phyloP scores from a whole-genome alignment of 2,113 vertebrate species.

The Scopus umbretta region DNA sequence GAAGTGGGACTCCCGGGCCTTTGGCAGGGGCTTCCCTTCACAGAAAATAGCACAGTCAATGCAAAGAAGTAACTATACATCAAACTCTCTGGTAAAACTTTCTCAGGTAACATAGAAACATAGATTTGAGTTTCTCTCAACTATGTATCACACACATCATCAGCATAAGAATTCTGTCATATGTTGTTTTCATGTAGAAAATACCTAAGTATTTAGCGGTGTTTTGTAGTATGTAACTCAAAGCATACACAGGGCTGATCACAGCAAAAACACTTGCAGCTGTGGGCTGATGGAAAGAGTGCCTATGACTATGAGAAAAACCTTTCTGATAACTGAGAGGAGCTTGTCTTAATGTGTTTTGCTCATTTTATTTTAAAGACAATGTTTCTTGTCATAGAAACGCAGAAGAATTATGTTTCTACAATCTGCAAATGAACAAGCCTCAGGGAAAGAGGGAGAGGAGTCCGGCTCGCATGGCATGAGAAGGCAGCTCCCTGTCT shows the following conservation, averaged over 20 bases:
- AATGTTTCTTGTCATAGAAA: not conserved
- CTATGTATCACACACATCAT: not conserved
- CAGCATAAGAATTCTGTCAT: not conserved
- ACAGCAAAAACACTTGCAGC: not conserved
- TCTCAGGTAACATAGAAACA: not conserved
- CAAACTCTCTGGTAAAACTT: not conserved
- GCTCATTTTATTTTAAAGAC: not conserved
- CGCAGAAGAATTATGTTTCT: not conserved
- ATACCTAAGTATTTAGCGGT: not conserved
- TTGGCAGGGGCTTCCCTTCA: not conserved
- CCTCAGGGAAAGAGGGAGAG: not conserved
- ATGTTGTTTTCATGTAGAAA: not conserved
- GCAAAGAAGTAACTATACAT: not conserved
- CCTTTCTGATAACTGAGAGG: not conserved
- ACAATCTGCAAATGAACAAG: not conserved
- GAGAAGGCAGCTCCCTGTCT: not conserved
- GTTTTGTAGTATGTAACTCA: not conserved
- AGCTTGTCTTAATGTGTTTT: not conserved
- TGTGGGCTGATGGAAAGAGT: not conserved
- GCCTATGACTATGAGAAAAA: not conserved
- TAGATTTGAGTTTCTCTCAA: not conserved
- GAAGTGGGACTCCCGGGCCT: not conserved
- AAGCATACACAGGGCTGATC: not conserved
- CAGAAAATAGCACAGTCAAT: not conserved
- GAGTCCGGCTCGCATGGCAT: fast-evolving